A percentile compares a stretch with the other conserved stretches of the same genome.
These are phyloP conservation scores for Scartelaos histophorus DNA, from an alignment of 2,113 vertebrate species.

Conservation along the genomic window DNA sequence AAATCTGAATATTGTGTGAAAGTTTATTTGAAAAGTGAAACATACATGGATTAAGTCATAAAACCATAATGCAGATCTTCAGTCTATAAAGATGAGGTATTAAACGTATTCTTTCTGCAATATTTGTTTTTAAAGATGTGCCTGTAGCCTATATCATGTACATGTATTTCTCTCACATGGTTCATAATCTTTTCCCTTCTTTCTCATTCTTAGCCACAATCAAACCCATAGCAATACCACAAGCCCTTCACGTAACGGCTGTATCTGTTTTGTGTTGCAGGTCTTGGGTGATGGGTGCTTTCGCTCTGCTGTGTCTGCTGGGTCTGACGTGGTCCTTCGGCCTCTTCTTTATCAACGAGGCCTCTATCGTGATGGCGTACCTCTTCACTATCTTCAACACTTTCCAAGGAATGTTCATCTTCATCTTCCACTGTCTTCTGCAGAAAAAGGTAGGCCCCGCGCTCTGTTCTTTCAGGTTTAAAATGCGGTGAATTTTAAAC, in stretches of 20 bases:
- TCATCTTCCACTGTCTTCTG: slow-evolving; percentile 97
- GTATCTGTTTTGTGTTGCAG: slow-evolving; percentile 72
- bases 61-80: background rate
- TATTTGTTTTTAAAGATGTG: background rate
- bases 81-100: background rate
- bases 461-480: slow-evolving; percentile 17
- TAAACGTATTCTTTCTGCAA: background rate
- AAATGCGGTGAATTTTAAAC: slow-evolving; percentile 22
- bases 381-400: slow-evolving; percentile 99
- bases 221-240: background rate
- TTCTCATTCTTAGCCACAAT: slow-evolving; percentile 26
- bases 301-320: slow-evolving; percentile 93
- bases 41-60: background rate
- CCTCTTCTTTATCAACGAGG: slow-evolving; percentile 94
- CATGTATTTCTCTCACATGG: slow-evolving; percentile 10
- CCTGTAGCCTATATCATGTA: background rate
- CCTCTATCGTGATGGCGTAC: slow-evolving; percentile 95
- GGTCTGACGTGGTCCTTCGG: slow-evolving; percentile 97
- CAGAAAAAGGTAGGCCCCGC: slow-evolving; percentile 91
- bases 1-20: slow-evolving; percentile 22
- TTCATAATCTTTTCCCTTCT: slow-evolving; percentile 25
- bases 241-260: slow-evolving; percentile 15
- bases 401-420: slow-evolving; percentile 99
- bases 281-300: slow-evolving; percentile 97
- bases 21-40: background rate